Conservation (phyloP, 1,140 invertebrate genomes). For the Eriocheir sinensis region DNA sequence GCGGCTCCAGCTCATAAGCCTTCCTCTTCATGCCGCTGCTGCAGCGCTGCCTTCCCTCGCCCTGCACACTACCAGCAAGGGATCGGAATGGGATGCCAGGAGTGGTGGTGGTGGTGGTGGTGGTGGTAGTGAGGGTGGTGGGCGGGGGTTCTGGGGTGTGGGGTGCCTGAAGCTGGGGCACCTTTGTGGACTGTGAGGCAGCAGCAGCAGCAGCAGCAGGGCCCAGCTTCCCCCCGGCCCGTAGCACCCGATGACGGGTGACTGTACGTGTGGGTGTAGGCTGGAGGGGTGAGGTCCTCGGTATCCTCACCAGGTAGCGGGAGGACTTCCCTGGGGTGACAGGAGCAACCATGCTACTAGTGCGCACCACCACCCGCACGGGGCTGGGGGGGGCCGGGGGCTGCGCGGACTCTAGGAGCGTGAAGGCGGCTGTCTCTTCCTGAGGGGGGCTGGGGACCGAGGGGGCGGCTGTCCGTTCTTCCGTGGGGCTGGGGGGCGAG, state of each 20-base stretch:
- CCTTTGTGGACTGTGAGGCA: background rate
- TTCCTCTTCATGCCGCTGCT: slow-evolving; percentile 54
- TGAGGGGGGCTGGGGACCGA: background rate
- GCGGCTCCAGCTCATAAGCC: slow-evolving; percentile 76
- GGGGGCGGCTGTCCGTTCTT: background rate
- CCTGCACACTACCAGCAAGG: background rate
- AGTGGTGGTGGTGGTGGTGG: too few species aligned
- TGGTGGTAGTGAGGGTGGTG: background rate
- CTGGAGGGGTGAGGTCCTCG: background rate
- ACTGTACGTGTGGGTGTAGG: background rate
- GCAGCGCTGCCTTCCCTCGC: background rate
- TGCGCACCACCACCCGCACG: slow-evolving; percentile 61
- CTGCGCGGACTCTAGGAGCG: background rate
- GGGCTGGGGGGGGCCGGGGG: background rate
- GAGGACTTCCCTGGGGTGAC: slow-evolving; percentile 37
- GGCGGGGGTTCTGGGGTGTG: background rate
- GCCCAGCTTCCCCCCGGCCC: background rate
- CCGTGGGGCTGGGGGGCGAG: background rate
- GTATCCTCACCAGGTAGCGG: slow-evolving; percentile 62
- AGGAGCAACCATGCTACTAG: slow-evolving; percentile 64
- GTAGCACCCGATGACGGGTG: background rate
- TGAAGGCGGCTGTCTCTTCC: background rate
- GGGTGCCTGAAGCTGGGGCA: background rate
- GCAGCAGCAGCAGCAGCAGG: background rate
- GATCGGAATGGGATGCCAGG: slow-evolving; percentile 35